Base-by-base conservation (phyloP, 30 jellyfish, hydroid and myxozoan genomes). In the Aurelia aurita complex sp. Pacific region DNA sequence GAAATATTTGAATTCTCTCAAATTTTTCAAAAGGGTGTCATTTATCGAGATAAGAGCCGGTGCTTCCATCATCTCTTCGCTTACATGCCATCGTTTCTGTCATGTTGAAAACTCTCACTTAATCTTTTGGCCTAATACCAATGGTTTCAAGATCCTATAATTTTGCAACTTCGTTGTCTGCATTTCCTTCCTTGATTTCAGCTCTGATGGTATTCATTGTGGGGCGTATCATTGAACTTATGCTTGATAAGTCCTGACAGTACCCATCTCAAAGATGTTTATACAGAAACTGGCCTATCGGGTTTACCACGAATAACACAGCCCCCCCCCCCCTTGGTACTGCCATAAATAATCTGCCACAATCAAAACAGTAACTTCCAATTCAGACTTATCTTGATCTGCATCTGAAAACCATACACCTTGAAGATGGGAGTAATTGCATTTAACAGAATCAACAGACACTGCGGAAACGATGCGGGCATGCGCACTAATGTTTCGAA, bases 201-300 rank as follows among this genome's bases (percentile, higher is more conserved):
- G 29, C 29, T 23, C 29, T 23, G 29, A 23, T 23, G 29, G 29
- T 23, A 23, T 23, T 23, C 29, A 23, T 23, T 23, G 29, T 23
- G 29, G 29, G 29, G 29, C 29, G 29, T 23, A 32, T 46, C 79
- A 40, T 40, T 79, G 33, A 17, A 63, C 50, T 35, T 43, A 32
- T 70, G 76, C 16, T 42, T 14, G 64, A 65, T 0, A 19, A 33
- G 67, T 63, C 87, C 76, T 35, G 86, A 36, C 6, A 43, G 32
- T 11, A 80, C 83, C 83, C 66, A 59, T 64, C 87, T 89, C 29
- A 68, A 59, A 7, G 52, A 19, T 5, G 89, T 42, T 69, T 82
- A 43, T 36, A 82, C 74, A 6, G 87, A 89, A 38, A 82, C 87
- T 17, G 87, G 91, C 67, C 50, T 89, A 71, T 82, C 64, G 40